Conservation (phyloP, 2,113 vertebrate species). For the Synchiropus splendidus region DNA sequence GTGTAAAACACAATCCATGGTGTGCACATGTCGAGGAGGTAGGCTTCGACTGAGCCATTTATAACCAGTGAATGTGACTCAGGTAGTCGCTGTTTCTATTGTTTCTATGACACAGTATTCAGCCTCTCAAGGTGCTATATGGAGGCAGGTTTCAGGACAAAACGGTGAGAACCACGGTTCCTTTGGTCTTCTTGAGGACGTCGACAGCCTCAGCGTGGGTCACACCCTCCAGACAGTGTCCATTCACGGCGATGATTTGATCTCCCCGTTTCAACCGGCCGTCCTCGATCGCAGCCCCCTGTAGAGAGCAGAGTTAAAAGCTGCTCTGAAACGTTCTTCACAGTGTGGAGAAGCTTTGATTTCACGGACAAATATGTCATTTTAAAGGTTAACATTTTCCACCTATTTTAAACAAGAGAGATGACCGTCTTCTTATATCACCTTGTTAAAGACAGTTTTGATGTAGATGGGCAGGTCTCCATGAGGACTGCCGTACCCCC, state of each 20-base stretch:
- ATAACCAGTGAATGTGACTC: neutral
- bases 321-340: too few species aligned
- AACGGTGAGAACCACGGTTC: slow-evolving; percentile 77
- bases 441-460: slow-evolving; percentile 89
- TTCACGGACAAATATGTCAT: too few species aligned
- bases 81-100: slow-evolving; percentile 1
- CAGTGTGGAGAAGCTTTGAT: too few species aligned
- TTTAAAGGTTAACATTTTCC: too few species aligned
- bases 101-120: neutral
- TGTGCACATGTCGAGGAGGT: too few species aligned
- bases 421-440: slow-evolving; percentile 33
- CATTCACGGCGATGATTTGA: slow-evolving; percentile 88
- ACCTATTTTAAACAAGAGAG: too few species aligned
- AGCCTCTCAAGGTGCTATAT: neutral
- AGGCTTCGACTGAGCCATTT: too few species aligned
- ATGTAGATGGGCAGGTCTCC: slow-evolving; percentile 93
- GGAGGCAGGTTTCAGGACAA: slow-evolving; percentile 66
- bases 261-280: slow-evolving; percentile 81
- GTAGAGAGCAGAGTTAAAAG: slow-evolving; percentile 1
- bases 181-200: slow-evolving; percentile 83
- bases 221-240: slow-evolving; percentile 83
- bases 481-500: slow-evolving; percentile 86
- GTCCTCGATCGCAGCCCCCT: slow-evolving; percentile 90
- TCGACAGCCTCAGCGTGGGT: slow-evolving; percentile 83
- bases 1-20: too few species aligned